phyloP scores from a whole-genome alignment of 2,888 invertebrate species.

The Neelides folsomi region DNA sequence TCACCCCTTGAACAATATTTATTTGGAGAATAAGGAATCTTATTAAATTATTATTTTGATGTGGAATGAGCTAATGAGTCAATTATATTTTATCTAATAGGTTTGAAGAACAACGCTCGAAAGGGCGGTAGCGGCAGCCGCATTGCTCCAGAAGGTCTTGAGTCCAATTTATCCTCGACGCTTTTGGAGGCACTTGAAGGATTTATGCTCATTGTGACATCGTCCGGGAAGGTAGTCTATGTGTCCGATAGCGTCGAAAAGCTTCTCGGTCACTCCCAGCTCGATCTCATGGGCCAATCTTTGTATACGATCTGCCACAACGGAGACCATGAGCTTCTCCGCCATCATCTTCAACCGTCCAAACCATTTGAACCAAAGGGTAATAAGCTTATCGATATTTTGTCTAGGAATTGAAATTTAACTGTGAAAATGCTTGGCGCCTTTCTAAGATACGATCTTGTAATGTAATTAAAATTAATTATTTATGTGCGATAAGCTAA shows the following conservation, averaged over 20 bases:
- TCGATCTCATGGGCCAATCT: slow-evolving; percentile 68
- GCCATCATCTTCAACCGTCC: slow-evolving; percentile 33
- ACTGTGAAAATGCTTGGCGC: too few species aligned
- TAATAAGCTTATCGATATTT: too few species aligned
- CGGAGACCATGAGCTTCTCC: slow-evolving; percentile 52
- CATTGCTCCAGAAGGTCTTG: slow-evolving; percentile 16
- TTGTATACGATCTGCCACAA: slow-evolving; percentile 66
- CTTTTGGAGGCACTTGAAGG: slow-evolving; percentile 47
- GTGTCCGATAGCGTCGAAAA: slow-evolving; percentile 72
- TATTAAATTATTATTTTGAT: too few species aligned
- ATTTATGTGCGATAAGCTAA: too few species aligned
- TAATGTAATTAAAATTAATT: too few species aligned
- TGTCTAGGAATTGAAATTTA: too few species aligned
- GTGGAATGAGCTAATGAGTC: too few species aligned
- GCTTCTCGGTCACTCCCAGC: slow-evolving; percentile 71
- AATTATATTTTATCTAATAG: slow-evolving; percentile 14
- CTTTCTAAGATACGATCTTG: too few species aligned
- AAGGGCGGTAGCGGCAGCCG: slow-evolving; percentile 4
- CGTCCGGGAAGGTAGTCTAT: slow-evolving; percentile 69
- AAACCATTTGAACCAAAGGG: slow-evolving; percentile 26
- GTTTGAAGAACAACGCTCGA: slow-evolving; percentile 28
- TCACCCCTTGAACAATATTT: too few species aligned
- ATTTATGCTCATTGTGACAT: slow-evolving; percentile 64
- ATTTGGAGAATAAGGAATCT: too few species aligned
- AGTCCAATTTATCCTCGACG: slow-evolving; percentile 35